Evolutionary conservation across 2,888 invertebrate species (phyloP).

Genomic region (Mythimna ferrago): DNA sequence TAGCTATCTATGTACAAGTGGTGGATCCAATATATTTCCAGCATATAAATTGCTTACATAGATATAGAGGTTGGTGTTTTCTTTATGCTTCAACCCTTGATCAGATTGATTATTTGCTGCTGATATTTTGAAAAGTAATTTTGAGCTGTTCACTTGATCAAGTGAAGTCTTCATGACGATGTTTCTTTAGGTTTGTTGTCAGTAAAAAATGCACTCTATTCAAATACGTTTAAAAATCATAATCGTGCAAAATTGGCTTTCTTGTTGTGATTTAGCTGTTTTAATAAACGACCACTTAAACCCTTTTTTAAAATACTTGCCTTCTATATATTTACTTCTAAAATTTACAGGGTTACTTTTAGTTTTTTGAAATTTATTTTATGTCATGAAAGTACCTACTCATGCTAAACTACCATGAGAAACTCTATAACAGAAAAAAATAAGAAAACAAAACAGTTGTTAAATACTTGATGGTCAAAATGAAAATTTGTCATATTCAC

Average conservation of each 20-base stretch:
- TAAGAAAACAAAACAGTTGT: not conserved
- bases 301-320: not conserved
- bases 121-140: not conserved
- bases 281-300: not conserved
- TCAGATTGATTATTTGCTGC: conserved; percentile 31
- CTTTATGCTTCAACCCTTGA: conserved; percentile 31
- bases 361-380: not conserved
- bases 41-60: conserved; percentile 68
- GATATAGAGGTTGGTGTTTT: conserved; percentile 9
- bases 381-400: not conserved
- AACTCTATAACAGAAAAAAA: no score
- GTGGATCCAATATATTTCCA: conserved; percentile 73
- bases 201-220: no score
- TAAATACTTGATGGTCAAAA: no score
- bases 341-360: not conserved
- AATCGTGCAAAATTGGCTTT: not conserved
- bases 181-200: no score
- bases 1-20: conserved; percentile 33
- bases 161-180: no score
- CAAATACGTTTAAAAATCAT: no score
- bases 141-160: not conserved
- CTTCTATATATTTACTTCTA: not conserved
- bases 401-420: no score
- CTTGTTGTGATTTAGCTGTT: not conserved
- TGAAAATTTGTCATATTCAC: not conserved